Evolutionary conservation across 2,113 vertebrate genomes (phyloP), one percentile per base, ranked within the genome.

Genomic region (Amphiprion percula): DNA sequence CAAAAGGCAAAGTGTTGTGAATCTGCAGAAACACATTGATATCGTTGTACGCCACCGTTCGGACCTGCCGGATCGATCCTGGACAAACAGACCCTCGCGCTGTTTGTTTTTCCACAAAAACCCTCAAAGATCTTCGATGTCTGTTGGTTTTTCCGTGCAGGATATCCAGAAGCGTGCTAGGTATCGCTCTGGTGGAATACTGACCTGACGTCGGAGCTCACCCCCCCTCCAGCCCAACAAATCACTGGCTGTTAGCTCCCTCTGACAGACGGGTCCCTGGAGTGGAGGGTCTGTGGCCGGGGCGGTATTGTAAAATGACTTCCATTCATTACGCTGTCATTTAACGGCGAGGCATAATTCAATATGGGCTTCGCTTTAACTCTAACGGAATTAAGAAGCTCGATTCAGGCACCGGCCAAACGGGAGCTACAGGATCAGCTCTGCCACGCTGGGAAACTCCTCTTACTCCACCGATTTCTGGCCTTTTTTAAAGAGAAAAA

Each of bases 321-420:
- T 82, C 68, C 72, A 91, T 82, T 88, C 69, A 89, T 89, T 83
- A 75, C 17, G 53, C 37, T 87, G 87, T 88, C 80, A 82, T 90
- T 90, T 85, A 82, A 80, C 84, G 82, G 80, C 72, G 60, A 70
- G 68, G 52, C 58, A 79, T 81, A 62, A 88, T 82, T 90, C 65
- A 86, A 82, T 66, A 81, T 67, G 50, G 24, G 49, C 26, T 56
- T 21, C 79, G 37, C 53, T 83, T 81, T 84, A 41, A 86, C 77
- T 80, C 6, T 74, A 80, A 88, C 54, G 59, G 67, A 82, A 83
- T 84, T 76, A 82, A 64, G 56, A 82, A 68, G 33, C 64, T 74
- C 61, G 73, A 79, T 60, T 58, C 61, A 10, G 70, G 60, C 19
- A 71, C 76, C 28, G 86, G 74, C 46, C 63, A 55, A 30, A 66